A percentile compares a stretch with the other conserved stretches of the same genome.
phyloP scores from a whole-genome alignment of 2,888 invertebrate genomes.

The Dasysyrphus albostriatus region DNA sequence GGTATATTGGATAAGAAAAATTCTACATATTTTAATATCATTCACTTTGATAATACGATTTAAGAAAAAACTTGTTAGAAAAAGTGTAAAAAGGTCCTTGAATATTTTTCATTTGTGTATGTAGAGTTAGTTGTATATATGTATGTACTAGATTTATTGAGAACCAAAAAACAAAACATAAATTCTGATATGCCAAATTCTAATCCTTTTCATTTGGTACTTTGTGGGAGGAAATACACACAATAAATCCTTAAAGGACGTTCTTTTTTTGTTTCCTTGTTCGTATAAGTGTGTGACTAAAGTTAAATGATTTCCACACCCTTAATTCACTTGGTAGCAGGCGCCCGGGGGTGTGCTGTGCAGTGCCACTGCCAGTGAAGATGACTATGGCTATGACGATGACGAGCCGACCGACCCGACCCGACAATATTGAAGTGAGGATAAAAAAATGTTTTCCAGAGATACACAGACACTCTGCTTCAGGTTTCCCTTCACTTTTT shows the following conservation, averaged over 20 bases:
- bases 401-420: constrained; percentile 16
- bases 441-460: constrained; percentile 17
- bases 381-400: neutral
- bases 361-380: neutral
- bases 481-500: constrained; percentile 9
- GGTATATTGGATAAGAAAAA: neutral
- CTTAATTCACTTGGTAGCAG: constrained; percentile 19
- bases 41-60: constrained; percentile 1
- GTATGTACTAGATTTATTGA: constrained; percentile 6
- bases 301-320: constrained; percentile 46
- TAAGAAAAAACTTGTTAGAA: constrained; percentile 21
- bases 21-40: neutral
- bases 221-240: constrained; percentile 34
- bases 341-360: constrained; percentile 43
- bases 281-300: constrained; percentile 48
- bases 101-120: neutral
- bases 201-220: constrained; percentile 44
- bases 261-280: constrained; percentile 27
- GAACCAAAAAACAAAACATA: constrained; percentile 47
- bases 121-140: constrained; percentile 40
- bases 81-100: constrained; percentile 61
- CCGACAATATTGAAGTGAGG: constrained; percentile 22
- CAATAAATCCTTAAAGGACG: constrained; percentile 23
- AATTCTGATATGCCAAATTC: constrained; percentile 70
- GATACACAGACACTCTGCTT: constrained; percentile 39